Evolutionary conservation across 2,888 invertebrate species (phyloP).

Genomic region (Folsomia manolachei): DNA sequence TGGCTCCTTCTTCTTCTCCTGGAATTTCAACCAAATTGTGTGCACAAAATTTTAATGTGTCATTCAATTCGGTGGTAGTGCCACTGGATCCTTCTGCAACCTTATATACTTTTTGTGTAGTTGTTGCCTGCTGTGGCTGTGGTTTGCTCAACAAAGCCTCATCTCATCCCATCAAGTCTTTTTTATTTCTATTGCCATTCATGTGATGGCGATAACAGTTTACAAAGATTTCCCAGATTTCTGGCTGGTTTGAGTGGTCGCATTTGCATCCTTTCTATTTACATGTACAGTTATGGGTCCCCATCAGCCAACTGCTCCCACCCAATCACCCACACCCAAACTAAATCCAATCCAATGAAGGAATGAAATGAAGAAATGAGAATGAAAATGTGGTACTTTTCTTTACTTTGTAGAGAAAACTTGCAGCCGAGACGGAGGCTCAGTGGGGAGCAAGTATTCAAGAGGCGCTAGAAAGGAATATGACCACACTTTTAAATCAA

Average conservation of each 20-base stretch:
- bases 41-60: neutral
- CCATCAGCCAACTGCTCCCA: neutral
- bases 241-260: neutral
- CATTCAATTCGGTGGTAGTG: neutral
- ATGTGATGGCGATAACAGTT: neutral
- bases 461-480: slow-evolving; percentile 67
- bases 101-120: neutral
- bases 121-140: neutral
- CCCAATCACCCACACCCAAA: too few species aligned
- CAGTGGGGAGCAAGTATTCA: slow-evolving; percentile 66
- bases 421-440: slow-evolving; percentile 63
- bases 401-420: slow-evolving; percentile 60
- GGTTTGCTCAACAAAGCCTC: neutral
- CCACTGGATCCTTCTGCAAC: neutral
- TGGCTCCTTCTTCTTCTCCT: neutral
- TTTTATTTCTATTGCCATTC: neutral
- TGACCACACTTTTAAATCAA: slow-evolving; percentile 64
- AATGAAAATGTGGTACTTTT: neutral
- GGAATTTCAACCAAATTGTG: neutral
- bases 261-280: neutral
- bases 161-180: neutral
- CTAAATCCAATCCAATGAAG: slow-evolving; percentile 10
- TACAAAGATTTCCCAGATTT: neutral
- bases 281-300: neutral
- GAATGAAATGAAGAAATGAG: neutral